Evolutionary conservation across 2,888 invertebrate genomes (phyloP), one percentile per base, ranked within the genome.

Genomic region (Parnassius apollo): DNA sequence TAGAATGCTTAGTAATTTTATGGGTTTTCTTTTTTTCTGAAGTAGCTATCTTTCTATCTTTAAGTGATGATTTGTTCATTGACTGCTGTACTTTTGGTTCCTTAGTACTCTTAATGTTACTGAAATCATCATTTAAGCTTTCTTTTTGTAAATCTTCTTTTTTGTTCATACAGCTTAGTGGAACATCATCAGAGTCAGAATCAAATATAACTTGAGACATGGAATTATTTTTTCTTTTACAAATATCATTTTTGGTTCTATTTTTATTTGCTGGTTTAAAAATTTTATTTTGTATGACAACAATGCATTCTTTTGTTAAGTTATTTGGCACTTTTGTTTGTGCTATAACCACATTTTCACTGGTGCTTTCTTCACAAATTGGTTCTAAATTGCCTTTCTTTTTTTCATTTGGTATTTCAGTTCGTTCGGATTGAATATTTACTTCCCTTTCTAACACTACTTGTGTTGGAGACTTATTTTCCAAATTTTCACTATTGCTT

Each of bases 261-360:
- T 25, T 45, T 62, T 67, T 61, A 51, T 64, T 68, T n/a, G 9
- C 65, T 66, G 48, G 72, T 64, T 83, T 88, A 54, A 85, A 82
- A 67, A 90, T 75, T 69, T 86, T 87, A 64, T 83, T 89, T 68
- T 91, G 89, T 69, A 91, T 81, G 3, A 91, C 84, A 59, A 90
- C 86, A 64, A 90, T 76, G 67, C 91, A 91, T 77, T 91, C 86
- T 71, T 86, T 89, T n/a, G 80, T 81, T 3, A 91, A 74, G 46
- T 89, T 83, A 70, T 85, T 86, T 3, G 91, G 91, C 67, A 80
- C 81, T 65, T 68, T 82, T 63, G 74, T 69, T 69, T 77, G 76
- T 4, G 57, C 59, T 59, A 66, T 61, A 35, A 66, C 68, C 42
- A 68, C 48, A 25, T 57, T 55, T 42, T 55, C 42, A 45, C 18